Base-by-base conservation (phyloP, 2,797 vertebrate genomes). In the Neolamprologus multifasciatus region DNA sequence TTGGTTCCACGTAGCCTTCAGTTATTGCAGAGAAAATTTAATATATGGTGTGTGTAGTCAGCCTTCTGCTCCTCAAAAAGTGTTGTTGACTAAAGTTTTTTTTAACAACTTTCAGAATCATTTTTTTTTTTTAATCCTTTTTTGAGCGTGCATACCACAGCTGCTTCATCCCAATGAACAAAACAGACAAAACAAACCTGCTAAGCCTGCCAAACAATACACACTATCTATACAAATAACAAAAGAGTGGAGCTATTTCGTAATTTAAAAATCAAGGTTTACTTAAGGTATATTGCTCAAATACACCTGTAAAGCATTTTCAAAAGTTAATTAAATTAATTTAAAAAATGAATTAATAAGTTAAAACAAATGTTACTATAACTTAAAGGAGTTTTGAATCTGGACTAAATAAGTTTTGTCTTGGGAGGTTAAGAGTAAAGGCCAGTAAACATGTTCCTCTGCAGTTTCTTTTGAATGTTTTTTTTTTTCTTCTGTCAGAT, bases 221-320 rank as follows among this genome's bases (percentile, higher is more conserved):
- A 26, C 4, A 10, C 62, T 21, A 19, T 17, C 5, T 67, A 9
- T 76, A 6, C 43, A 59, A 86, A 52, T 52, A 21, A 19, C 16
- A 64, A 81, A 81, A 77, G 38, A 83, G 26, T 74, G n/a, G 9
- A 76, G n/a, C 11, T 33, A 40, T 21, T 52, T 13, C 17, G 2
- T 48, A 77, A 84, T 10, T 54, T 38, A 11, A 77, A 51, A 80
- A 71, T 17, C 9, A 77, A 74, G 26, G 64, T 43, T 69, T 57
- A 52, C 45, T 40, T 13, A 21, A 62, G 10, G 36, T 45, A 26
- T 48, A 8, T 62, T 8, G 26, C 9, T 21, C 17, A 83, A 80
- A 51, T 5, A 36, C 13, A 16, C 31, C 14, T 17, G 40, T 26
- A 7, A 17, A 36, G 21, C 13, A 26, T 26, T 71, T 71, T 45